Conservation (phyloP, 2,797 vertebrate genomes). For the Eulemur mongoz region DNA sequence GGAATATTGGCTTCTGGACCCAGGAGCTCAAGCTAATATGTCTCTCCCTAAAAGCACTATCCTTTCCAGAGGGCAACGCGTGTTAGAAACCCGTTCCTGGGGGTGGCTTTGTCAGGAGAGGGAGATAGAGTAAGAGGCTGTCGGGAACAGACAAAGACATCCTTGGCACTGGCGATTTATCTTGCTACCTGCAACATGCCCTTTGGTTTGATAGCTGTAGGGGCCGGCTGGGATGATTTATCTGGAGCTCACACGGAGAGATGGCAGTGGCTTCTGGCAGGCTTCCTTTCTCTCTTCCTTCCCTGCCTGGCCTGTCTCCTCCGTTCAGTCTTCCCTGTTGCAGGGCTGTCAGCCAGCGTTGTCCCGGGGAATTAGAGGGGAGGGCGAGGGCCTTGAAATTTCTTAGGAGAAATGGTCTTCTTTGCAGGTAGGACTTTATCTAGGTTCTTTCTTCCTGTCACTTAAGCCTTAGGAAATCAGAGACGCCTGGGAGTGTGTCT, state of each 20-base stretch:
- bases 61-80: constrained; percentile 28
- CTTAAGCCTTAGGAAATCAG: constrained; percentile 30
- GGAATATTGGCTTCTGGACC: constrained; percentile 34
- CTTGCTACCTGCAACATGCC: constrained; percentile 76
- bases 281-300: constrained; percentile 44
- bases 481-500: background rate
- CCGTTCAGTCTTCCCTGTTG: constrained; percentile 54
- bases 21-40: constrained; percentile 66
- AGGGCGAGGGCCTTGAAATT: constrained; percentile 33
- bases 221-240: constrained; percentile 69
- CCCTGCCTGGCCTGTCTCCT: constrained; percentile 43
- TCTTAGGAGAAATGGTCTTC: constrained; percentile 66
- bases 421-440: constrained; percentile 60
- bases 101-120: constrained; percentile 64
- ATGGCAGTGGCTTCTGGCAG: constrained; percentile 60
- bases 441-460: constrained; percentile 47
- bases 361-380: constrained; percentile 63
- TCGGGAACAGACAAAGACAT: constrained; percentile 72
- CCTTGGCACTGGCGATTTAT: constrained; percentile 75
- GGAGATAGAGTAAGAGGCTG: constrained; percentile 64
- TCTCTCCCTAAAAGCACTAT: constrained; percentile 60
- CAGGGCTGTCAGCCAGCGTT: constrained; percentile 58
- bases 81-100: constrained; percentile 53
- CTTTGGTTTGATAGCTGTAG: constrained; percentile 73
- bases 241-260: constrained; percentile 63